A percentile compares a stretch with the other conserved stretches of the same genome.
These are phyloP conservation scores for Xenentodon cancila DNA, from an alignment of 2,797 vertebrate species.

Conservation along the genomic window DNA sequence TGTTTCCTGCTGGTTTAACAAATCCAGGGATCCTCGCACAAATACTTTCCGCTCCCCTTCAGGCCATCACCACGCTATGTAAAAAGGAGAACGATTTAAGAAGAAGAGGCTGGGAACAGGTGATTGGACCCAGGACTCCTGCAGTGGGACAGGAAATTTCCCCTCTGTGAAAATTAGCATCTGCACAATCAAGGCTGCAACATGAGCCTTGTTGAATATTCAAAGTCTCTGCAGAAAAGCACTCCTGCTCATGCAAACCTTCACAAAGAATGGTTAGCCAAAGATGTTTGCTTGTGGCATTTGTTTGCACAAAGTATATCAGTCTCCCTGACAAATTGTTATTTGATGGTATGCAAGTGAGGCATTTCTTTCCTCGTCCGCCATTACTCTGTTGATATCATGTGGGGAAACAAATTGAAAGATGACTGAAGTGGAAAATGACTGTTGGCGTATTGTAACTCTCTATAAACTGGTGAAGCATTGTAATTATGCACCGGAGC, in stretches of 20 bases:
- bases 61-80: slow-evolving; percentile 32
- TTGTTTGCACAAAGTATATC: slow-evolving; percentile 47
- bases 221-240: background rate
- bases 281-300: slow-evolving; percentile 28
- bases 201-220: slow-evolving; percentile 38
- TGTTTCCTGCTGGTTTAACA: slow-evolving; percentile 18
- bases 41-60: slow-evolving; percentile 38
- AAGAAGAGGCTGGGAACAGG: slow-evolving; percentile 24
- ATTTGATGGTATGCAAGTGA: slow-evolving; percentile 39
- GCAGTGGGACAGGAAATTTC: slow-evolving; percentile 24
- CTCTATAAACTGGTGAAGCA: slow-evolving; percentile 54
- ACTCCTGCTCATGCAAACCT: no score
- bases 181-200: slow-evolving; percentile 35
- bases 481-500: slow-evolving; percentile 62
- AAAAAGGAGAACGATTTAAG: slow-evolving; percentile 23
- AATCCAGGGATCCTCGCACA: slow-evolving; percentile 4
- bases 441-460: slow-evolving; percentile 63
- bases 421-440: slow-evolving; percentile 73
- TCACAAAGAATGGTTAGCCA: background rate
- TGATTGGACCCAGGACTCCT: slow-evolving; percentile 33
- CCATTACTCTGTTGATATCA: slow-evolving; percentile 49
- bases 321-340: slow-evolving; percentile 48
- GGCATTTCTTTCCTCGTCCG: slow-evolving; percentile 36
- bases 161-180: slow-evolving; percentile 1
- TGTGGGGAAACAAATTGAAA: slow-evolving; percentile 71